Evolutionary conservation across 2,888 invertebrate species (phyloP), one percentile per base, ranked within the genome.

Genomic region (Drosophila percnosoma): DNA sequence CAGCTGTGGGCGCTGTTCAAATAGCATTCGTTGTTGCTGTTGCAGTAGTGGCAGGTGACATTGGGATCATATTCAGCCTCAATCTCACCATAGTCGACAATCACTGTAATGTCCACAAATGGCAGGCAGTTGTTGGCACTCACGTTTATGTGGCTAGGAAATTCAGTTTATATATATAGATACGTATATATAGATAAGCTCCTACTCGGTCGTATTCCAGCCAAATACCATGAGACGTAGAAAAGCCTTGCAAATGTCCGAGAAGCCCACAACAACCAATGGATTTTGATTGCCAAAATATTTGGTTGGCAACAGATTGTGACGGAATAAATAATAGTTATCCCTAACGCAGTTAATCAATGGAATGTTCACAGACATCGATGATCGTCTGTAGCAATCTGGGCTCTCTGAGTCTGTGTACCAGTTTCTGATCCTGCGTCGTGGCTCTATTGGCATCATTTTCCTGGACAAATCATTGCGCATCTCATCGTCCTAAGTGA

Each of bases 371-470:
- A 54, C 21, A 0, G 13, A 18, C 0, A 1, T 11, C 2, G 63
- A 68, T 1, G 24, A 7, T 1, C 69, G 54, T 2, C 62, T n/a
- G 10, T 40, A 38, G 33, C 65, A 64, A 0, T 6, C 6, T 7
- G n/a, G 36, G 7, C 40, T n/a, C 2, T 10, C 15, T 5, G 58
- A 24, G n/a, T 67, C 51, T 0, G 57, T 57, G 15, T 87, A 90
- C 59, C 79, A 75, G 33, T 85, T 65, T 34, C 80, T 73, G 24
- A 77, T 78, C 53, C 79, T 73, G 15, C 83, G 80, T 0, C 82
- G 72, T 1, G 91, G 92, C 68, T 91, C 91, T 18, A 92, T 57
- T 3, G 91, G 91, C 82, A 91, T 89, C 91, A 91, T 92, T n/a
- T 72, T 78, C 5, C 24, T 48, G 10, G 73, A 63, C 38, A 91